These are phyloP conservation scores for Cyanoderma ruficeps DNA, from an alignment of 2,113 vertebrate species.

Conservation along the genomic window DNA sequence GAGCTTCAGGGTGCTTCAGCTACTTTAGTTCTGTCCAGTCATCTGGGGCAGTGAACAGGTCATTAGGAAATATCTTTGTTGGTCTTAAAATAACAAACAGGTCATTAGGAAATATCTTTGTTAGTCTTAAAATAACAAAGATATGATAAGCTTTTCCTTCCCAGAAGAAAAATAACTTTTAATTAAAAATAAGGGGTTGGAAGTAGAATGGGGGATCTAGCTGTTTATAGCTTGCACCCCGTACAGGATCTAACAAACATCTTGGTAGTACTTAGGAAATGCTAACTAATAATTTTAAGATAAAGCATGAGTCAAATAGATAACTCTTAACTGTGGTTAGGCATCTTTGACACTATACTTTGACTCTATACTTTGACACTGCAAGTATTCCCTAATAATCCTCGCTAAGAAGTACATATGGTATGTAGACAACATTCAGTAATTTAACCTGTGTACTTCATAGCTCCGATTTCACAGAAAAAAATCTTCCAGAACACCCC, in stretches of 20 bases:
- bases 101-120: not conserved
- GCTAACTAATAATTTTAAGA: not conserved
- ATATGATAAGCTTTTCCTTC: not conserved
- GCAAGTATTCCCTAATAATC: not conserved
- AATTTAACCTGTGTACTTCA: not conserved
- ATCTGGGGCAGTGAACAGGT: not conserved
- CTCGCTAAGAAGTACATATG: not conserved
- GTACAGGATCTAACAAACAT: not conserved
- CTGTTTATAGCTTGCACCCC: not conserved
- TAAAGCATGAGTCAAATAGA: not conserved
- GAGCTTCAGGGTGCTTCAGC: not conserved
- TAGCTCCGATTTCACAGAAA: not conserved
- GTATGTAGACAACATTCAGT: not conserved
- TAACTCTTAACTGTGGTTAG: not conserved
- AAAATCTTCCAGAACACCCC: not conserved
- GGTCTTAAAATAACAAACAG: not conserved
- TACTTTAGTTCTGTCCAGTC: not conserved
- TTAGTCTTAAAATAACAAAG: not conserved
- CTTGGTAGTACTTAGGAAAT: not conserved
- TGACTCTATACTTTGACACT: too few species aligned
- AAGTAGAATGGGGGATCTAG: not conserved
- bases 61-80: not conserved
- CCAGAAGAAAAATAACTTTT: not conserved
- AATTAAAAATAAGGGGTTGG: not conserved
- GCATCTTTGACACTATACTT: not conserved